phyloP scores from a whole-genome alignment of 1,140 invertebrate genomes.

The Drosophila subpulchrella region DNA sequence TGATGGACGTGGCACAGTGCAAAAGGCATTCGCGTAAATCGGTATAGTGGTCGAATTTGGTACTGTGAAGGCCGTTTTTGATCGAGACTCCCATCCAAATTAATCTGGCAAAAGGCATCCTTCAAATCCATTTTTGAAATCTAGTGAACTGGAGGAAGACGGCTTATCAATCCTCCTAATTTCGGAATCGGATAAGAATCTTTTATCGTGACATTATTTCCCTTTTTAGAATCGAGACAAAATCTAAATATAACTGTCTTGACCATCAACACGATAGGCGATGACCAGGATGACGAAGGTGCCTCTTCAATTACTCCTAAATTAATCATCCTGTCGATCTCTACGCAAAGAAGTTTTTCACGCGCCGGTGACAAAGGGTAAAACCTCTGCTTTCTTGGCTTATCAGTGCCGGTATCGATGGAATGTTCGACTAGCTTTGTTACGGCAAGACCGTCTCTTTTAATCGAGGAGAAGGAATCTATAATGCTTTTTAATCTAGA shows the following conservation, averaged over 20 bases:
- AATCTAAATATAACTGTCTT: constrained; percentile 8
- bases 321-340: constrained; percentile 4
- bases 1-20: not conserved
- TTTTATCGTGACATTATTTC: constrained; percentile 11
- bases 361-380: constrained; percentile 3
- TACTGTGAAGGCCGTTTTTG: not conserved
- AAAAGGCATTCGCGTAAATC: not conserved
- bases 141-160: not conserved
- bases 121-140: constrained; percentile 8
- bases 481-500: not conserved
- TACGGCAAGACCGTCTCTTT: not conserved
- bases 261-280: constrained; percentile 4
- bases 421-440: not conserved
- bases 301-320: constrained; percentile 6
- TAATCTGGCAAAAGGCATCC: constrained; percentile 4
- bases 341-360: constrained; percentile 1
- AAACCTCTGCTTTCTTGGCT: constrained; percentile 1
- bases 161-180: constrained; percentile 1
- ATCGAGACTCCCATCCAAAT: not conserved
- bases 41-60: not conserved
- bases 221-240: constrained; percentile 9
- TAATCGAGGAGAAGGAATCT: not conserved
- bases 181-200: constrained; percentile 12
- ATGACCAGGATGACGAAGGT: constrained; percentile 8
- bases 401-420: constrained; percentile 3